Conservation (phyloP, 2,797 vertebrate species). For the Anguilla megastoma region DNA sequence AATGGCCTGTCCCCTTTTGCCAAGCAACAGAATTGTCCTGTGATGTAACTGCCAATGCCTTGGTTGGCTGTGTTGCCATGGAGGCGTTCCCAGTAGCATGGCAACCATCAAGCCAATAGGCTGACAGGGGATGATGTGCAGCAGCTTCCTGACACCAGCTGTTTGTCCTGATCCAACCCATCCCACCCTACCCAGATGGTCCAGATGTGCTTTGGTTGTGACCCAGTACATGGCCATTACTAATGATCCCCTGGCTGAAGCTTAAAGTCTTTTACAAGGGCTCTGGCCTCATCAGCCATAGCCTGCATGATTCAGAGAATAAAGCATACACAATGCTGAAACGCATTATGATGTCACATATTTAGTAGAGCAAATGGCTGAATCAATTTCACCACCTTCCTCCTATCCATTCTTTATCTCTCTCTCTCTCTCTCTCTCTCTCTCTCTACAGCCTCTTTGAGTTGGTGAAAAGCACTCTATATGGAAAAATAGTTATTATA, state of each 20-base stretch:
- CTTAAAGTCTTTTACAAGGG: not conserved
- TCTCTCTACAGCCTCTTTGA: not conserved
- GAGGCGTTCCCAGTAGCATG: constrained; percentile 81
- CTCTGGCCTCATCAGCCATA: not conserved
- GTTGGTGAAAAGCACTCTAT: constrained; percentile 34
- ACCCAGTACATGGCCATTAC: not conserved
- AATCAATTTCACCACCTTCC: not conserved
- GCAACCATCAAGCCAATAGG: constrained; percentile 83
- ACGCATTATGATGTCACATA: not conserved
- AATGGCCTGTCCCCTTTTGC: constrained; percentile 85
- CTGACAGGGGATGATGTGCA: constrained; percentile 75
- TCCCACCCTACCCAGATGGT: constrained; percentile 43
- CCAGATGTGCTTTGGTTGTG: constrained; percentile 65
- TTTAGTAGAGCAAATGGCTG: not conserved
- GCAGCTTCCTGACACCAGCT: constrained; percentile 70
- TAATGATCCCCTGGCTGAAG: not conserved
- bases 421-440: not conserved
- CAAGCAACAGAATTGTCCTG: constrained; percentile 83
- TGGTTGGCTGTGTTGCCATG: constrained; percentile 82
- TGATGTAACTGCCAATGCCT: constrained; percentile 84
- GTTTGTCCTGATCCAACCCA: constrained; percentile 50
- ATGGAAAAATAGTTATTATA: constrained; percentile 65
- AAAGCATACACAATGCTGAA: not conserved
- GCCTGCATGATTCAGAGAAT: not conserved
- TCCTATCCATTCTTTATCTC: not conserved